phyloP scores from a whole-genome alignment of 1,140 invertebrate genomes.

The Mamestra configurata region DNA sequence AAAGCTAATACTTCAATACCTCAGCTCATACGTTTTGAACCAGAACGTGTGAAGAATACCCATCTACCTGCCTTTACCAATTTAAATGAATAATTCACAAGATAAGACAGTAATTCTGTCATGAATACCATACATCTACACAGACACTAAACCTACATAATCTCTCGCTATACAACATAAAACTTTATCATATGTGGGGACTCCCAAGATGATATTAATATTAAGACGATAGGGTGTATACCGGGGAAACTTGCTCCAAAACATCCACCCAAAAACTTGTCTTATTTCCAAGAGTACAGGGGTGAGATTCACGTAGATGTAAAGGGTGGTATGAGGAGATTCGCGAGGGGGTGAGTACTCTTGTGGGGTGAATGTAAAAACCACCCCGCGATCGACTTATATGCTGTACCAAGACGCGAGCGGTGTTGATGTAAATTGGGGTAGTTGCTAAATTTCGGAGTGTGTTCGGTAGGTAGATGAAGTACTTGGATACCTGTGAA shows the following conservation, averaged over 20 bases:
- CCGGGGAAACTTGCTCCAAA: neutral
- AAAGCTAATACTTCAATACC: too few species aligned
- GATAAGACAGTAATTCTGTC: slow-evolving; percentile 2
- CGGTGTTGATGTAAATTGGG: slow-evolving; percentile 52
- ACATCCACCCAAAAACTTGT: slow-evolving; percentile 17
- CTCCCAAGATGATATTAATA: slow-evolving; percentile 86
- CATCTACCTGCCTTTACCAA: neutral
- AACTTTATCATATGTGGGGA: slow-evolving; percentile 61
- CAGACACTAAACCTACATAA: slow-evolving; percentile 29
- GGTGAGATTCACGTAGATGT: slow-evolving; percentile 54
- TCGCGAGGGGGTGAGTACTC: slow-evolving; percentile 74
- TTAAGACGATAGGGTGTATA: slow-evolving; percentile 65
- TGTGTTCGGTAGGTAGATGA: neutral
- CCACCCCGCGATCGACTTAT: slow-evolving; percentile 88
- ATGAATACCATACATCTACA: slow-evolving; percentile 25
- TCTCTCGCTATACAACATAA: slow-evolving; percentile 56
- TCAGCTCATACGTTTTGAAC: neutral
- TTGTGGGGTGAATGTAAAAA: slow-evolving; percentile 86
- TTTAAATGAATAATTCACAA: slow-evolving; percentile 1
- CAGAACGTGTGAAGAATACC: neutral
- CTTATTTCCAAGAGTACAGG: slow-evolving; percentile 48
- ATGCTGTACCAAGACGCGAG: slow-evolving; percentile 85
- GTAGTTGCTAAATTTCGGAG: slow-evolving; percentile 57
- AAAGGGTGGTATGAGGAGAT: slow-evolving; percentile 53
- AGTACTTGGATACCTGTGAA: neutral